Conservation (phyloP, 2,113 vertebrate species). For the Mobula birostris region DNA sequence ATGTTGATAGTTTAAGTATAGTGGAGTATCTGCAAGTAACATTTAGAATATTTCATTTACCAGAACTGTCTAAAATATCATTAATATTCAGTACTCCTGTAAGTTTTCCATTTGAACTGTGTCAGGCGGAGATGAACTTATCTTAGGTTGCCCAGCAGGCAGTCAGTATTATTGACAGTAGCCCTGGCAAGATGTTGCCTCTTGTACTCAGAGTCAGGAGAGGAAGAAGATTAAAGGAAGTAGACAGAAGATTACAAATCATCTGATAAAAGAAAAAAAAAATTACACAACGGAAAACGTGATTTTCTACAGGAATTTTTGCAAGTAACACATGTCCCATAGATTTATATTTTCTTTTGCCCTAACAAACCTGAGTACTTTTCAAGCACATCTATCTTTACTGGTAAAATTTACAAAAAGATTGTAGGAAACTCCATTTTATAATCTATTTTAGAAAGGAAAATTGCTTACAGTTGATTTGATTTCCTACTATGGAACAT, state of each 20-base stretch:
- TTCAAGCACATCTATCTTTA: neutral
- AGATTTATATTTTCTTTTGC: neutral
- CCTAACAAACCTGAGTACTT: neutral
- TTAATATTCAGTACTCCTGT: neutral
- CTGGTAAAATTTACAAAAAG: neutral
- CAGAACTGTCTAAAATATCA: neutral
- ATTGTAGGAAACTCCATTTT: neutral
- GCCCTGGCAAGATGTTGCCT: neutral
- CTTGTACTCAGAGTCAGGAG: neutral
- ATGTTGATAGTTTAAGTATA: neutral
- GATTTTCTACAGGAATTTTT: neutral
- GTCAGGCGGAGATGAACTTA: neutral
- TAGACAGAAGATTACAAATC: neutral
- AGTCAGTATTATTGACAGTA: neutral
- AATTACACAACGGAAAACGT: neutral
- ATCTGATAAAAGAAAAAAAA: neutral
- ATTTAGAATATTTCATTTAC: neutral
- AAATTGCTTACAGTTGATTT: neutral
- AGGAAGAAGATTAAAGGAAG: neutral
- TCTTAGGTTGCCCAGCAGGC: neutral
- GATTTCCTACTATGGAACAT: slow-evolving; percentile 18
- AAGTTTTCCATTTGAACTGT: neutral
- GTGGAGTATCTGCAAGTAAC: neutral
- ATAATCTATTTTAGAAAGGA: neutral
- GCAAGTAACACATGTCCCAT: neutral